Conservation (phyloP, 2,888 invertebrate species). For the Stenurella melanura region DNA sequence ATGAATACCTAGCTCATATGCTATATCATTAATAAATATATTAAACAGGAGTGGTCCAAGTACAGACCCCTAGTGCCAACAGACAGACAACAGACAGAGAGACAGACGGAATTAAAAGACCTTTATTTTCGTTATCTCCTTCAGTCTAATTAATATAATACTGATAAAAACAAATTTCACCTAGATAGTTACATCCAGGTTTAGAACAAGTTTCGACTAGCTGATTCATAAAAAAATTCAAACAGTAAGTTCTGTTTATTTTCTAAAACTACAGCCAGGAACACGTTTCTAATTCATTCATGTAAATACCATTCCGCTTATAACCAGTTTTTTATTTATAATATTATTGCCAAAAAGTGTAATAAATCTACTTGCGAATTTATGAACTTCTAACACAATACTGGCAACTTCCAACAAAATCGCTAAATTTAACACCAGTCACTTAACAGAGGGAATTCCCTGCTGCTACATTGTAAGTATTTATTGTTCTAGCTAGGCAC, state of each 20-base stretch:
- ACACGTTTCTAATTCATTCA: not conserved
- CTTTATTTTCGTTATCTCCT: no score
- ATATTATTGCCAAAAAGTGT: not conserved
- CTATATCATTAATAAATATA: no score
- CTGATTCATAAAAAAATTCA: not conserved
- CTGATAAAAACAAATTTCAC: not conserved
- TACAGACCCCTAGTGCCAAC: no score
- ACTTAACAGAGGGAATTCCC: conserved; percentile 49
- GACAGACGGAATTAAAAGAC: no score
- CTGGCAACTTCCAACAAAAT: not conserved
- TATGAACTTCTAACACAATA: not conserved
- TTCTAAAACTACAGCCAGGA: not conserved
- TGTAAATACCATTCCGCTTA: not conserved
- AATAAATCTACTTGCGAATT: not conserved
- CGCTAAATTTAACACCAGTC: not conserved
- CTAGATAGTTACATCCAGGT: not conserved
- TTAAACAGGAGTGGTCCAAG: no score
- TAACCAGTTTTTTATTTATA: conserved; percentile 21
- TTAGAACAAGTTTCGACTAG: not conserved
- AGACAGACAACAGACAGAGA: no score
- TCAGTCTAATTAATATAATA: no score
- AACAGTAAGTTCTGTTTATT: not conserved
- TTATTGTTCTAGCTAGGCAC: conserved; percentile 33
- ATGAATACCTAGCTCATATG: no score
- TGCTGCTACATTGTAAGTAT: conserved; percentile 25